Percentiles rank a stretch among this genome's conserved stretches.
Conservation (phyloP, 1,140 invertebrate species). For the Monomorium pharaonis region DNA sequence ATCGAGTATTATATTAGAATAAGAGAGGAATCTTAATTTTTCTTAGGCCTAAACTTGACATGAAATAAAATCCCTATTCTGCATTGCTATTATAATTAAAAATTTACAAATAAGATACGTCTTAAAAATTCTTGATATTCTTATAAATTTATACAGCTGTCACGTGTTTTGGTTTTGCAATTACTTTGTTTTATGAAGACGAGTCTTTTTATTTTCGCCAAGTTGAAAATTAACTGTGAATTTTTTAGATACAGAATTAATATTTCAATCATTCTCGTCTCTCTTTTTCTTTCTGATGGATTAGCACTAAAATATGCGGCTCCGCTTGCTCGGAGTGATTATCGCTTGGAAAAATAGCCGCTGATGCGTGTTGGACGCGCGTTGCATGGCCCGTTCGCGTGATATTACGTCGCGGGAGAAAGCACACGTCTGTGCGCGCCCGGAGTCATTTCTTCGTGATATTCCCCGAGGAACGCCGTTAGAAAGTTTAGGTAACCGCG, state of each 20-base stretch:
- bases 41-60: background rate
- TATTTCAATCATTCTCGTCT: background rate
- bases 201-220: background rate
- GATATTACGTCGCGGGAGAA: conserved; percentile 55
- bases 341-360: conserved; percentile 9
- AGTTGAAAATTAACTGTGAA: background rate
- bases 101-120: background rate
- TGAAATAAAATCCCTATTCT: background rate
- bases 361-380: conserved; percentile 19
- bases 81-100: background rate
- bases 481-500: conserved; percentile 54
- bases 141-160: background rate
- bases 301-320: background rate
- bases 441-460: conserved; percentile 42
- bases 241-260: background rate
- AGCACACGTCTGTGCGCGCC: conserved; percentile 11
- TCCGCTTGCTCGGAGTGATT: background rate
- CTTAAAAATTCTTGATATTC: background rate
- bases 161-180: background rate
- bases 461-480: conserved; percentile 38
- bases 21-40: background rate
- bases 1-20: background rate
- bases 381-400: conserved; percentile 28
- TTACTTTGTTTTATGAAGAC: background rate
- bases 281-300: background rate